A percentile compares a stretch with the other conserved stretches of the same genome.
Conservation (phyloP, 2,797 vertebrate species). For the Urosaurus nigricauda region DNA sequence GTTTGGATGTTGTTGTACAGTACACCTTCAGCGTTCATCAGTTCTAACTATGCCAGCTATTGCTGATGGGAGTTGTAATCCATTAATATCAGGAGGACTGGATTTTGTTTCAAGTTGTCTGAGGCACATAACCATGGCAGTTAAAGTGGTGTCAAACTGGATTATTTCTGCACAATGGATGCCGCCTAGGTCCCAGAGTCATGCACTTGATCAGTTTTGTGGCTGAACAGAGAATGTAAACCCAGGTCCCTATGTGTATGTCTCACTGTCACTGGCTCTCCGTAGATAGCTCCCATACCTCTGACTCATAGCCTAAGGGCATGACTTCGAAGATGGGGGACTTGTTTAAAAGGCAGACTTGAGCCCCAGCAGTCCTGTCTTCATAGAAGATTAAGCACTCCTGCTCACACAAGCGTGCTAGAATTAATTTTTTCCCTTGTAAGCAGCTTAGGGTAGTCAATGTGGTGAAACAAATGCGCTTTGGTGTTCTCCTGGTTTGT, state of each 20-base stretch:
- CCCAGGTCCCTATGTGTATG: not conserved
- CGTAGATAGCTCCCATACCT: not conserved
- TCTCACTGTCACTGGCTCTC: not conserved
- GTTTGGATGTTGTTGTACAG: too few relatives aligned
- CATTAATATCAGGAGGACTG: too few relatives aligned
- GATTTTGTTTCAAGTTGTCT: too few relatives aligned
- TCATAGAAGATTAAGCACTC: not conserved
- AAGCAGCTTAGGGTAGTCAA: not conserved
- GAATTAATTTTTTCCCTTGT: conserved; percentile 4
- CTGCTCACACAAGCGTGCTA: not conserved
- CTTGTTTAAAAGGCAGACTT: not conserved
- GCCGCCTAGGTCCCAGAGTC: not conserved
- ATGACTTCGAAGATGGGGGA: not conserved
- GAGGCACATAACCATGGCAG: too few relatives aligned
- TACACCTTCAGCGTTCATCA: too few relatives aligned
- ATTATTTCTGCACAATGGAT: too few relatives aligned
- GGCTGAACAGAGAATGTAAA: not conserved
- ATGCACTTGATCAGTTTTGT: not conserved
- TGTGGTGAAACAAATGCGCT: not conserved
- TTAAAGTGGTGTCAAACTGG: too few relatives aligned
- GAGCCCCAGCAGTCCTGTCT: not conserved
- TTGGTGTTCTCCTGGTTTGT: conserved; percentile 3
- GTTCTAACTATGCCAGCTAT: too few relatives aligned
- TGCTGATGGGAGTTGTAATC: too few relatives aligned
- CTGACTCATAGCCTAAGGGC: not conserved